These are phyloP conservation scores for Synanceia verrucosa DNA, from an alignment of 2,797 vertebrate genomes.

Conservation along the genomic window DNA sequence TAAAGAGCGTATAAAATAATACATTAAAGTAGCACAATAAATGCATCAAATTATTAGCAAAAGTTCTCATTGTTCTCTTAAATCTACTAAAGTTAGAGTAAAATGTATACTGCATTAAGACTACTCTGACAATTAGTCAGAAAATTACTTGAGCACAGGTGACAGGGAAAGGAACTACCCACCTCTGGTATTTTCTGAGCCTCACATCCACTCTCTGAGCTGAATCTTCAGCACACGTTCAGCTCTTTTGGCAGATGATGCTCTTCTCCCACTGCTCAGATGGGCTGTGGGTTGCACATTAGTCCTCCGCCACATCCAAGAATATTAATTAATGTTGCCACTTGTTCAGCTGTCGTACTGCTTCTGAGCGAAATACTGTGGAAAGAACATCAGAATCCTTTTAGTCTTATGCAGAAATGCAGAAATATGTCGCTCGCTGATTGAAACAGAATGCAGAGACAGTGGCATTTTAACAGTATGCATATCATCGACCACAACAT, in stretches of 20 bases:
- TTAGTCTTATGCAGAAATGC: background rate
- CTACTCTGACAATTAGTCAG: background rate
- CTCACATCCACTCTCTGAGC: background rate
- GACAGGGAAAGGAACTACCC: background rate
- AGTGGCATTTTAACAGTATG: background rate
- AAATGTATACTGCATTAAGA: background rate
- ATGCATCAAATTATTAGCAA: background rate
- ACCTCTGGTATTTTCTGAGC: background rate
- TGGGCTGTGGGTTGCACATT: slow-evolving; percentile 43
- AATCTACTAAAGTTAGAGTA: background rate
- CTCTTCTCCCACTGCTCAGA: slow-evolving; percentile 39
- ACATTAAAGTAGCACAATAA: too few relatives aligned
- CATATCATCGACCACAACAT: background rate
- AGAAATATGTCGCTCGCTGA: background rate
- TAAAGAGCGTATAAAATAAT: background rate
- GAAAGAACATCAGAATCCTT: background rate
- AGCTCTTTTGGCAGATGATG: slow-evolving; percentile 33
- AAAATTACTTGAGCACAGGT: background rate
- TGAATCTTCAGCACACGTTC: background rate
- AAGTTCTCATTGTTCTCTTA: background rate
- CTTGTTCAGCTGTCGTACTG: slow-evolving; percentile 20
- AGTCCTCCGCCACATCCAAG: slow-evolving; percentile 29
- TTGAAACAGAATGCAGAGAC: background rate
- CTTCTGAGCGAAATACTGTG: slow-evolving; percentile 1
- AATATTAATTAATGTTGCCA: slow-evolving; percentile 44